Percentiles rank a stretch among this genome's conserved stretches.
Evolutionary conservation across 2,888 invertebrate genomes (phyloP).

Genomic region (Hirtodrosophila confusa): DNA sequence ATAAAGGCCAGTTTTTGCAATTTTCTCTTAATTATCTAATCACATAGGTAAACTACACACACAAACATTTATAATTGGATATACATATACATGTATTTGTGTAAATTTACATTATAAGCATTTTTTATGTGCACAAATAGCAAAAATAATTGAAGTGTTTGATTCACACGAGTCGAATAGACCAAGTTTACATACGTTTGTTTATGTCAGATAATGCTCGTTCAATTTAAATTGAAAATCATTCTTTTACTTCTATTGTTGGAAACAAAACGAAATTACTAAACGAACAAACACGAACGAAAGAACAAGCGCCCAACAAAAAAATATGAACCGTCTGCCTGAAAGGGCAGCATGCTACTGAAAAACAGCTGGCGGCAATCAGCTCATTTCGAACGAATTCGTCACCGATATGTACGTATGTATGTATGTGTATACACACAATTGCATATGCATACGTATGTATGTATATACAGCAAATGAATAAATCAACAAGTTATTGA

Average conservation of each 20-base stretch:
- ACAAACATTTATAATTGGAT: slow-evolving; percentile 4
- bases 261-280: slow-evolving; percentile 35
- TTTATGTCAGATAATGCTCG: slow-evolving; percentile 16
- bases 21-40: slow-evolving; percentile 68
- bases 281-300: slow-evolving; percentile 21
- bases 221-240: slow-evolving; percentile 36
- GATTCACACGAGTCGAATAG: slow-evolving; percentile 2
- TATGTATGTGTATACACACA: neutral
- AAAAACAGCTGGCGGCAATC: slow-evolving; percentile 56
- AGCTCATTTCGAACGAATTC: slow-evolving; percentile 40
- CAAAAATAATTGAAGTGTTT: slow-evolving; percentile 22
- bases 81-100: neutral
- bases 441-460: neutral
- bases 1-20: slow-evolving; percentile 19
- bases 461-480: neutral
- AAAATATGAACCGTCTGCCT: slow-evolving; percentile 51
- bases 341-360: slow-evolving; percentile 60
- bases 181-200: slow-evolving; percentile 37
- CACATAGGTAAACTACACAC: slow-evolving; percentile 31
- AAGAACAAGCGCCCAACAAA: neutral
- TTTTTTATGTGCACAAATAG: neutral
- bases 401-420: slow-evolving; percentile 3
- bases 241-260: slow-evolving; percentile 30
- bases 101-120: slow-evolving; percentile 8
- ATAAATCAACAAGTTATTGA: slow-evolving; percentile 36